Percentiles rank a stretch among this genome's conserved stretches.
Conservation (phyloP, 2,888 invertebrate species). For the Xanthorhoe designata region DNA sequence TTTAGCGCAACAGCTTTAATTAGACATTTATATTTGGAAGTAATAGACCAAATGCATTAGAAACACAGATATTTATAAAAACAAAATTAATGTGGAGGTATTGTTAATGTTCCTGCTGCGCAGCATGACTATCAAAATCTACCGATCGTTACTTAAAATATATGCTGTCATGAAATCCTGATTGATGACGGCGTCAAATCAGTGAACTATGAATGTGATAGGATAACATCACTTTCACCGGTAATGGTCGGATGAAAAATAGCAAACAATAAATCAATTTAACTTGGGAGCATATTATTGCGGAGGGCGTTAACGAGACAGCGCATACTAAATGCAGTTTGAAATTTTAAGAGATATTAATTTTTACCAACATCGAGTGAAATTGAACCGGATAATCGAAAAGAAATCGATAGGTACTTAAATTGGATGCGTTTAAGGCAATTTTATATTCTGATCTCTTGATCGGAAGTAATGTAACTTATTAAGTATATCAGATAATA, state of each 20-base stretch:
- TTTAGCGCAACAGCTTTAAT: conserved; percentile 36
- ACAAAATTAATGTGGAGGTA: conserved; percentile 1
- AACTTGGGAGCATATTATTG: conserved; percentile 62
- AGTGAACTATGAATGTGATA: conserved; percentile 67
- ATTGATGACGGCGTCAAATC: conserved; percentile 59
- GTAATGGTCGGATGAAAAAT: conserved; percentile 62
- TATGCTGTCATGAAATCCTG: conserved; percentile 47
- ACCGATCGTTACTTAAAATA: conserved; percentile 23
- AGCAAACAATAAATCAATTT: conserved; percentile 62
- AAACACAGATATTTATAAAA: conserved; percentile 25
- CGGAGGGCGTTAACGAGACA: conserved; percentile 51
- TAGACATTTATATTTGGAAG: conserved; percentile 36
- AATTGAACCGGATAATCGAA: conserved; percentile 74
- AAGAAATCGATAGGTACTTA: conserved; percentile 70
- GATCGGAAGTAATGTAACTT: conserved; percentile 34
- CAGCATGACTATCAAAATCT: conserved; percentile 28
- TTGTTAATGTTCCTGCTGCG: conserved; percentile 23
- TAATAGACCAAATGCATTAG: conserved; percentile 23
- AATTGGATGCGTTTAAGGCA: conserved; percentile 59
- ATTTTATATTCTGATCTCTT: conserved; percentile 62
- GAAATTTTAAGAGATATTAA: conserved; percentile 56
- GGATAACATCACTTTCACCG: conserved; percentile 68
- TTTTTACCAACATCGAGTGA: conserved; percentile 63
- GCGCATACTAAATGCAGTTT: conserved; percentile 45
- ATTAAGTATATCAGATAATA: conserved; percentile 27